Conservation (phyloP, 2,113 vertebrate genomes). For the Balaeniceps rex region DNA sequence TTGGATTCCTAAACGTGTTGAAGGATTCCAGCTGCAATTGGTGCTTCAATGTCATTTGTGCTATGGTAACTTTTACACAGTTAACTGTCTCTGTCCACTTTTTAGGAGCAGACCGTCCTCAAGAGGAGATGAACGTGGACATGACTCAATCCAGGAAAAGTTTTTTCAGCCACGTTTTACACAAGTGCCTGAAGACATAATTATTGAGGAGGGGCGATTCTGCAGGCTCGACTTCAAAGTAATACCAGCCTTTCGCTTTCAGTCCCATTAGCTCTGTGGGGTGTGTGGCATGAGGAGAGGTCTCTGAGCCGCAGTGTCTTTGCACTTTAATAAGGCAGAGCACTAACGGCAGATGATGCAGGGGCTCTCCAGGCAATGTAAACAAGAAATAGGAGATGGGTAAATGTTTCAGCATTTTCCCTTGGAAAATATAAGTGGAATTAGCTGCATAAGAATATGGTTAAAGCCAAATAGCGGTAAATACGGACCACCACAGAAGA, state of each 20-base stretch:
- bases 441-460: background rate
- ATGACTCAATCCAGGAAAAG: constrained; percentile 89
- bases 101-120: constrained; percentile 84
- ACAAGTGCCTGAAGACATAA: constrained; percentile 87
- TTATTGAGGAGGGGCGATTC: constrained; percentile 91
- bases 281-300: background rate
- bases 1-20: rapidly evolving
- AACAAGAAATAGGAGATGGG: background rate
- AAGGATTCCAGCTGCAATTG: background rate
- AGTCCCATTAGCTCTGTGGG: background rate
- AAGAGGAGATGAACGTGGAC: constrained; percentile 79
- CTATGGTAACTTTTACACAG: background rate
- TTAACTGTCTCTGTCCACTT: background rate
- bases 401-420: background rate
- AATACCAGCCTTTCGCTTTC: constrained; percentile 17
- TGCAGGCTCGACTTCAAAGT: constrained; percentile 96
- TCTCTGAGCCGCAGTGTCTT: background rate
- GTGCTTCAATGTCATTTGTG: background rate
- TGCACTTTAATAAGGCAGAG: background rate
- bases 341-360: background rate
- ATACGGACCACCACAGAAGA: background rate
- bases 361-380: background rate
- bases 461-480: background rate
- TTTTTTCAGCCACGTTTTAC: constrained; percentile 92
- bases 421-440: background rate